phyloP scores from a whole-genome alignment of 1,140 invertebrate genomes.

The Temnothorax longispinosus region DNA sequence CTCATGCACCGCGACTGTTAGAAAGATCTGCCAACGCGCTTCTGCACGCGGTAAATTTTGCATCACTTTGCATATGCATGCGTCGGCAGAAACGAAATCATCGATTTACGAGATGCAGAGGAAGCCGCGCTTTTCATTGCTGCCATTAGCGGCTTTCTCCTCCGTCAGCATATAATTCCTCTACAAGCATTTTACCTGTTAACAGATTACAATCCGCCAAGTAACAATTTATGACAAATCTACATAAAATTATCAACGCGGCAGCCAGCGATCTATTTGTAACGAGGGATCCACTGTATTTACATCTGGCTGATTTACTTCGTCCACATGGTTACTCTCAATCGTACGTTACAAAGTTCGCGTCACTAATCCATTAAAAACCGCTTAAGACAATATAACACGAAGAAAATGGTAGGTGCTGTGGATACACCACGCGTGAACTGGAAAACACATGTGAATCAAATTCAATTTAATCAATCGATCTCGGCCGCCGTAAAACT shows the following conservation, averaged over 20 bases:
- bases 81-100: conserved; percentile 60
- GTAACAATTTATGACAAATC: not conserved
- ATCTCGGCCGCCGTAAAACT: not conserved
- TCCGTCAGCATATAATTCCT: conserved; percentile 39
- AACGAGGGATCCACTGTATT: not conserved
- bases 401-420: not conserved
- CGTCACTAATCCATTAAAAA: conserved; percentile 5
- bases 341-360: not conserved
- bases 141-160: conserved; percentile 43
- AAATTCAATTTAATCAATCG: conserved; percentile 38
- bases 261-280: not conserved
- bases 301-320: conserved; percentile 5
- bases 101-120: conserved; percentile 21
- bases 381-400: conserved; percentile 18
- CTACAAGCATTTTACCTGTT: conserved; percentile 23
- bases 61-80: conserved; percentile 61
- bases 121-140: conserved; percentile 47
- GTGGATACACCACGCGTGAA: not conserved
- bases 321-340: not conserved
- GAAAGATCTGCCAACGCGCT: conserved; percentile 22
- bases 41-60: conserved; percentile 55
- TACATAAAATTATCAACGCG: not conserved
- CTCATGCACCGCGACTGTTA: conserved; percentile 49
- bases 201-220: conserved; percentile 31
- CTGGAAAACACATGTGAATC: conserved; percentile 11